Base-by-base conservation (phyloP, 1,140 invertebrate species). In the Heliconius congener region DNA sequence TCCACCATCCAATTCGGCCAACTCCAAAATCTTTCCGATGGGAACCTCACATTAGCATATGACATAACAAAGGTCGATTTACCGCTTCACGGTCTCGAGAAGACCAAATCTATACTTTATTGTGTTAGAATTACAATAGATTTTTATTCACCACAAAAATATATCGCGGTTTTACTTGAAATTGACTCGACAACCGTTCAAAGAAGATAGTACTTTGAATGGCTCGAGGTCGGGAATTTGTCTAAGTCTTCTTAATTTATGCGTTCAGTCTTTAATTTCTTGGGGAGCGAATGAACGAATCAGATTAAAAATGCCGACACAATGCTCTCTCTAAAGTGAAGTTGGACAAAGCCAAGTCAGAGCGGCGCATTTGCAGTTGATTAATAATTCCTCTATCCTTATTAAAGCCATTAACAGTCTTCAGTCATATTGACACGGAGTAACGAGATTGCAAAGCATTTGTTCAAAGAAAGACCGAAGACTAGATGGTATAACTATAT, bases 181-280 rank as follows among this genome's bases (percentile, higher is more conserved):
- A 75, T 75, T 66, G 74, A 50, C 70, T 73, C 52, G 50, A 78
- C 88, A 85, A 87, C 80, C 84, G 74, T 89, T 86, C 86, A 88
- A 91, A 89, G 86, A 88, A 71, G 71, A 55, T 71, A 83, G 78
- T 84, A 84, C 87, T 87, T 86, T 87, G 79, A 89, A 90, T 83
- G 74, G 34, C 70, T 87, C 84, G 81, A 79, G 79, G 81, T 81
- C 74, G 83, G 85, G 90, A 92, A 86, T 92, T 92, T 87, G 85
- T 77, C 85, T 87, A 85, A 86, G 86, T 87, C 86, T 72, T 83
- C 85, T 90, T 92, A 92, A 92, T 92, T 92, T 91, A 92, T 92
- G 86, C 88, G 85, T 87, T 84, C 83, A 87, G 82, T 84, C 85
- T 89, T 91, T 89, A 91, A 91, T 91, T 91, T 90, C 86, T 89